Evolutionary conservation across 1,140 invertebrate genomes (phyloP).

Genomic region (Polyergus mexicanus): DNA sequence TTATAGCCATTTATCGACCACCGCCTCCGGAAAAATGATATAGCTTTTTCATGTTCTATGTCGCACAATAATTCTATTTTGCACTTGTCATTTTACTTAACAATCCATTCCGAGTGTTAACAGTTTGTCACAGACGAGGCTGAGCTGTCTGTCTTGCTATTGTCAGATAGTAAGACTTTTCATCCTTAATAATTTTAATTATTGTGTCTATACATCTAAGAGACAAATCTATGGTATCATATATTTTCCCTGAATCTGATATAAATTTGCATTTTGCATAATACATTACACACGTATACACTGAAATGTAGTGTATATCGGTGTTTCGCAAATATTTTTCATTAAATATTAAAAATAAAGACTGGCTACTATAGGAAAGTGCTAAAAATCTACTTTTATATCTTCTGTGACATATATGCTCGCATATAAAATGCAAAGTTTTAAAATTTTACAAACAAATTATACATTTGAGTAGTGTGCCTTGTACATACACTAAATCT

Average conservation of each 20-base stretch:
- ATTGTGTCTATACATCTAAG: not conserved
- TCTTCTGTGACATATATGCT: not conserved
- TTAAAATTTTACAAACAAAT: not conserved
- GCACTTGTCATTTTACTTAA: conserved; percentile 26
- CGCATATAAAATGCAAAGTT: not conserved
- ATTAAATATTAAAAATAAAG: conserved; percentile 6
- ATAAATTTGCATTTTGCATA: not conserved
- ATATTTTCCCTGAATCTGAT: not conserved
- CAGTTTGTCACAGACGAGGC: not conserved
- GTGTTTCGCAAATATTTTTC: not conserved
- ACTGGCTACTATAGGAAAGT: not conserved
- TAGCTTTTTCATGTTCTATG: not conserved
- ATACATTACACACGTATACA: not conserved
- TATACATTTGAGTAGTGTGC: not conserved
- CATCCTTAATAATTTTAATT: conserved; percentile 5
- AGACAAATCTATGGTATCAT: not conserved
- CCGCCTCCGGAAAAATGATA: conserved; percentile 83
- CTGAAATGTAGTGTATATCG: not conserved
- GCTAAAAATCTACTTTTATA: not conserved
- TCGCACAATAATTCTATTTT: not conserved
- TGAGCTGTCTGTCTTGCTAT: not conserved
- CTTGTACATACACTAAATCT: not conserved
- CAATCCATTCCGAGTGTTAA: conserved; percentile 19
- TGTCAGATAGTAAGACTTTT: not conserved
- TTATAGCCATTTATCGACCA: conserved; percentile 91